phyloP scores from a whole-genome alignment of 2,797 vertebrate genomes.

The Acipenser ruthenus region DNA sequence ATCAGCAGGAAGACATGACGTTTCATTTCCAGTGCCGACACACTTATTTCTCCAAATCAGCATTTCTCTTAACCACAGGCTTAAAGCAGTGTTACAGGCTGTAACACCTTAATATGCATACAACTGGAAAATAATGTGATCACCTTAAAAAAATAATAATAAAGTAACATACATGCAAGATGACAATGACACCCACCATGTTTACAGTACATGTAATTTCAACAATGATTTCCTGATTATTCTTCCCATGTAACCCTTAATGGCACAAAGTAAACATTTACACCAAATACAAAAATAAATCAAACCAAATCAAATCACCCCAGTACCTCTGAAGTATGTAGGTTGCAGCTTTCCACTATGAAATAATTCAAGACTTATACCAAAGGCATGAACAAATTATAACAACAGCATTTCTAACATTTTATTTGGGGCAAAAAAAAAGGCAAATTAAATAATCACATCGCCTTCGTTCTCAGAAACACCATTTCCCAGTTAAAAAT shows the following conservation, averaged over 20 bases:
- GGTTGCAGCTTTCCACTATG: slow-evolving; percentile 32
- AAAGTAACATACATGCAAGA: slow-evolving; percentile 24
- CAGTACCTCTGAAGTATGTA: slow-evolving; percentile 31
- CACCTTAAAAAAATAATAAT: slow-evolving; percentile 30
- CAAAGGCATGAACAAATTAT: no score
- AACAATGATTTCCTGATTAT: slow-evolving; percentile 12
- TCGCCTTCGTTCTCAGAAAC: slow-evolving; percentile 6
- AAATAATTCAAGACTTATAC: no score
- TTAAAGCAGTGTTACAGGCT: background rate
- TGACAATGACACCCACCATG: slow-evolving; percentile 29
- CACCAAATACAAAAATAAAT: slow-evolving; percentile 28
- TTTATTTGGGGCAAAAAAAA: slow-evolving; percentile 20
- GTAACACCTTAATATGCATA: background rate
- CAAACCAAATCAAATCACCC: slow-evolving; percentile 14
- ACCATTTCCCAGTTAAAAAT: background rate
- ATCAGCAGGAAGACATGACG: slow-evolving; percentile 55
- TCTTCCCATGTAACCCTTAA: slow-evolving; percentile 17
- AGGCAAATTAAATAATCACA: slow-evolving; percentile 11
- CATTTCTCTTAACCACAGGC: slow-evolving; percentile 18
- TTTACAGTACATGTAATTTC: slow-evolving; percentile 30
- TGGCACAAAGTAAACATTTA: slow-evolving; percentile 28
- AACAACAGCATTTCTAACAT: no score
- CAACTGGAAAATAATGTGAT: slow-evolving; percentile 21
- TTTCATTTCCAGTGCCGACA: slow-evolving; percentile 45
- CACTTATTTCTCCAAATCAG: slow-evolving; percentile 21